Evolutionary conservation across 1,140 invertebrate genomes (phyloP).

Genomic region (Lethocerus indicus): DNA sequence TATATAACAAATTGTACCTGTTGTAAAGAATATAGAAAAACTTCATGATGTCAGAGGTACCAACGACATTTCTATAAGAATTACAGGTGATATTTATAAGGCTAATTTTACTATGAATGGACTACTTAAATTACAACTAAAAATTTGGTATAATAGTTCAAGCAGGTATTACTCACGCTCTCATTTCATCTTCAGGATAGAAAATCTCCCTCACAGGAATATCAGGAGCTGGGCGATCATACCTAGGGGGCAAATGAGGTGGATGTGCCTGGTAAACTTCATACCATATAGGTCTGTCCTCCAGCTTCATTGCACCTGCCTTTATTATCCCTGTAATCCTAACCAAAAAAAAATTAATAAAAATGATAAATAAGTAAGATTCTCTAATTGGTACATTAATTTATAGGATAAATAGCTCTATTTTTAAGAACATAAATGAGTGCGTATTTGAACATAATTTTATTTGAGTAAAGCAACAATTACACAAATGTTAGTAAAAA

Average conservation of each 20-base stretch:
- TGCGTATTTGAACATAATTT: too few relatives aligned
- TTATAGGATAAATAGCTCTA: too few relatives aligned
- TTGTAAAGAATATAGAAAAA: background rate
- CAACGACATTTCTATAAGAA: background rate
- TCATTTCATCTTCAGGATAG: slow-evolving; percentile 68
- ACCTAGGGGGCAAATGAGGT: slow-evolving; percentile 58
- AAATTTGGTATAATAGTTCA: background rate
- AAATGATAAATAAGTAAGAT: background rate
- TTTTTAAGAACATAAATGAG: too few relatives aligned
- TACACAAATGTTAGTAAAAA: too few relatives aligned
- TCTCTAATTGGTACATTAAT: too few relatives aligned
- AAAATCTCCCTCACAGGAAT: slow-evolving; percentile 49
- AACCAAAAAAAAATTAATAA: slow-evolving; percentile 18
- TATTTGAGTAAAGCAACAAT: too few relatives aligned
- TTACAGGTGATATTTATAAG: background rate
- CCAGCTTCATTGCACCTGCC: slow-evolving; percentile 49
- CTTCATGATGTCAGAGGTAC: background rate
- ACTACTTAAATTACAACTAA: background rate
- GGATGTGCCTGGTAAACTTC: slow-evolving; percentile 75
- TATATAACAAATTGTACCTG: background rate
- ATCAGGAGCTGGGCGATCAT: slow-evolving; percentile 38
- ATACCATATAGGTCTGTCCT: slow-evolving; percentile 79
- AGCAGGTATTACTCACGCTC: slow-evolving; percentile 34
- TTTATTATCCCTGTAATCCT: slow-evolving; percentile 59
- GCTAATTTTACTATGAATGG: background rate